Evolutionary conservation across 1,140 invertebrate species (phyloP).

Genomic region (Lordiphosa mommai): DNA sequence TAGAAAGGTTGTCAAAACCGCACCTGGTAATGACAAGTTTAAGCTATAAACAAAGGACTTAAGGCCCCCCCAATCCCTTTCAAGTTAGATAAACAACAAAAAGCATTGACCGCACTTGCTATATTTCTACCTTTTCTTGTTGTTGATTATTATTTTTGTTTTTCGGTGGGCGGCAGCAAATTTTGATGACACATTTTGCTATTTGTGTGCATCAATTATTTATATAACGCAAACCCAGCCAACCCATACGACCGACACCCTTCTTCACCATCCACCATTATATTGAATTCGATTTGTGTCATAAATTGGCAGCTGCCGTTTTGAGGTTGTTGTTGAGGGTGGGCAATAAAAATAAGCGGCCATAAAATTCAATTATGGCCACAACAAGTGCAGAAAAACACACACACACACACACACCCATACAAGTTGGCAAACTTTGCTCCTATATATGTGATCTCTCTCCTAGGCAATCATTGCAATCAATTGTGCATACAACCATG

Average conservation of each 20-base stretch:
- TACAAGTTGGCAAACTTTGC: not conserved
- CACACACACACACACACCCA: conserved; percentile 4
- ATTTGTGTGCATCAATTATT: conserved; percentile 75
- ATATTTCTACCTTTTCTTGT: too few species aligned
- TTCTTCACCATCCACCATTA: not conserved
- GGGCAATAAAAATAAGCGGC: conserved; percentile 72
- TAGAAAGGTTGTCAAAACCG: too few species aligned
- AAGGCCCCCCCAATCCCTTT: too few species aligned
- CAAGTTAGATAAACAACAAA: too few species aligned
- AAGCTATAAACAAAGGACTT: too few species aligned
- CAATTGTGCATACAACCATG: conserved; percentile 62
- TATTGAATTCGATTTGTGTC: conserved; percentile 59
- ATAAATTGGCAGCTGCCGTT: conserved; percentile 65
- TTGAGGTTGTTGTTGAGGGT: conserved; percentile 14
- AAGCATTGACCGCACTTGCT: too few species aligned
- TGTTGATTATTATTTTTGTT: too few species aligned
- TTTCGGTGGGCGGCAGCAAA: conserved; percentile 6
- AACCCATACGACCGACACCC: conserved; percentile 6
- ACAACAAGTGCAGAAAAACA: conserved; percentile 69
- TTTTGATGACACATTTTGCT: conserved; percentile 61
- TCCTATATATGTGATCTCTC: conserved; percentile 13
- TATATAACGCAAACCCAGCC: conserved; percentile 15
- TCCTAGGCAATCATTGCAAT: conserved; percentile 62
- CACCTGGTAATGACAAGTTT: too few species aligned
- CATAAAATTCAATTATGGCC: conserved; percentile 76